Evolutionary conservation across 2,113 vertebrate genomes (phyloP).

Genomic region (Upupa epops): DNA sequence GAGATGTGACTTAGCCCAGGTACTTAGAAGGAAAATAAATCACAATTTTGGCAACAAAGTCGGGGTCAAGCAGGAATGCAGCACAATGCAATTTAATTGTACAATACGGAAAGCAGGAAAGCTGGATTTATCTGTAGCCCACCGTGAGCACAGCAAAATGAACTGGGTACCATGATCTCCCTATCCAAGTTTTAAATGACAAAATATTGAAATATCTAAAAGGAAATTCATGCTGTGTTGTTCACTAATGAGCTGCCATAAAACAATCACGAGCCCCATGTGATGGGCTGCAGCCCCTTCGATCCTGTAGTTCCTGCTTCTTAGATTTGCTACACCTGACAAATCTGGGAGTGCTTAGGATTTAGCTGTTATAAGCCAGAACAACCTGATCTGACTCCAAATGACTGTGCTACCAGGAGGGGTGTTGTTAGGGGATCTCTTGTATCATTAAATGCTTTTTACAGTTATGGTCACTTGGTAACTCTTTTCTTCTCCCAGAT

Average conservation of each 20-base stretch:
- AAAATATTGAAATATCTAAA: not conserved
- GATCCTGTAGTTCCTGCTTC: not conserved
- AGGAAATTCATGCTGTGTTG: not conserved
- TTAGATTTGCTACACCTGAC: not conserved
- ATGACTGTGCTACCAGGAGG: not conserved
- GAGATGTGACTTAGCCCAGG: not conserved
- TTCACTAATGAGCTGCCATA: not conserved
- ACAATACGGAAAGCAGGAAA: not conserved
- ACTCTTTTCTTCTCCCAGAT: not conserved
- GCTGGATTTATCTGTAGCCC: not conserved
- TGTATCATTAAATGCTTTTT: conserved; percentile 4
- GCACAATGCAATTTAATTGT: not conserved
- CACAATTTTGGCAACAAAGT: not conserved
- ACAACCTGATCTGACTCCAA: not conserved
- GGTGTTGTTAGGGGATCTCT: not conserved
- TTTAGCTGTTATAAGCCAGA: not conserved
- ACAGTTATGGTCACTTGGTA: not conserved
- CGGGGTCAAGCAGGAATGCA: not conserved
- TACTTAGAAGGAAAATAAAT: not conserved
- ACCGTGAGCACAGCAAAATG: not conserved
- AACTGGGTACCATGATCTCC: not conserved
- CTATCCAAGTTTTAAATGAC: not conserved
- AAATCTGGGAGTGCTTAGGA: not conserved
- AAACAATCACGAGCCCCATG: not conserved
- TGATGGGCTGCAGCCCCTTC: accelerated